phyloP scores from a whole-genome alignment of 2,113 vertebrate species.

The Brachyhypopomus gauderio region DNA sequence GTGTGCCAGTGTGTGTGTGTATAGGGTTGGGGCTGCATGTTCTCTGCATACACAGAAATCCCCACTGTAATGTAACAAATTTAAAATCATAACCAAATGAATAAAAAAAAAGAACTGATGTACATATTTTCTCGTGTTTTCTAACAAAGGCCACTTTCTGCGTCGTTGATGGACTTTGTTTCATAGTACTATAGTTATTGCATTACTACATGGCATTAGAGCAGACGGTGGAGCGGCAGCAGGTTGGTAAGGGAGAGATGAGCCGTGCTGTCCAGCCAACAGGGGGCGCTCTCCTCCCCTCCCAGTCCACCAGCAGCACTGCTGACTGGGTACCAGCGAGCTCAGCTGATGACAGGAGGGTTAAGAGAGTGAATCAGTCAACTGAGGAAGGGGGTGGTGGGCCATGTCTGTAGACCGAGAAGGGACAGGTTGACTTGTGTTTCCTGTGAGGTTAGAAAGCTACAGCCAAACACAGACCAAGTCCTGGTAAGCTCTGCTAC shows the following conservation, averaged over 20 bases:
- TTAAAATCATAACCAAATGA: constrained; percentile 30
- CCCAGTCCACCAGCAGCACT: neutral
- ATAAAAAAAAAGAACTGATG: constrained; percentile 19
- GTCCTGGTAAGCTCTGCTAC: neutral
- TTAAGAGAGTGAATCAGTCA: constrained; percentile 9
- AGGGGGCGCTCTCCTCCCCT: neutral
- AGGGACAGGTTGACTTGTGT: constrained; percentile 5
- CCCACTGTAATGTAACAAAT: neutral
- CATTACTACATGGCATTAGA: constrained; percentile 51
- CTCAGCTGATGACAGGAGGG: neutral
- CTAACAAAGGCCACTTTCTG: constrained; percentile 60
- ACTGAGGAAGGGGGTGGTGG: neutral
- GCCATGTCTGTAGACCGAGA: neutral
- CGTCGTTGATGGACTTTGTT: constrained; percentile 35
- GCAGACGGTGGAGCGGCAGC: constrained; percentile 27
- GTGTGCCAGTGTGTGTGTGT: too few species aligned
- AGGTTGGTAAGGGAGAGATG: constrained; percentile 20
- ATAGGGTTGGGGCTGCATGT: constrained; percentile 20
- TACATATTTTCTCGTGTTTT: constrained; percentile 28
- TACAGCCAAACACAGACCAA: constrained; percentile 4
- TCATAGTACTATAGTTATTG: constrained; percentile 56
- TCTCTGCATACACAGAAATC: constrained; percentile 27
- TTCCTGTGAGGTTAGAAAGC: neutral
- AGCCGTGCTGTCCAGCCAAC: neutral
- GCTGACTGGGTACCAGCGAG: neutral